Percentiles rank a stretch among this genome's conserved stretches.
Evolutionary conservation across 2,888 invertebrate genomes (phyloP).

Genomic region (Saturnia pavonia): DNA sequence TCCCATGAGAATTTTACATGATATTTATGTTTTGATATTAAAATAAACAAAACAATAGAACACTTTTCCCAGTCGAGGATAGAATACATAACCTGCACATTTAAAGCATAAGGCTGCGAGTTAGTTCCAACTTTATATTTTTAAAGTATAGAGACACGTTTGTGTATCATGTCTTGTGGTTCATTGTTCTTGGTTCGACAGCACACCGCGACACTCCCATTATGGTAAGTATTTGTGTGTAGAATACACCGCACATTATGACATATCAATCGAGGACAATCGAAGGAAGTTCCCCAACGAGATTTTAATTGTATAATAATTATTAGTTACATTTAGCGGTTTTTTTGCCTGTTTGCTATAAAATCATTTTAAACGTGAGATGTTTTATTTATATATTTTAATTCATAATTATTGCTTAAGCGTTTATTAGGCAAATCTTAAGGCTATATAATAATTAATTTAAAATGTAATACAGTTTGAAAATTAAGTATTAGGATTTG

Average conservation of each 20-base stretch:
- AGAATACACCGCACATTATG: background rate
- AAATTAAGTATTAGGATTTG: too few species aligned
- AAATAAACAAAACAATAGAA: background rate
- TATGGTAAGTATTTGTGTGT: slow-evolving; percentile 22
- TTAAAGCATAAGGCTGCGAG: background rate
- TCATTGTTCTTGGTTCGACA: slow-evolving; percentile 29
- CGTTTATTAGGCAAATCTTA: too few species aligned
- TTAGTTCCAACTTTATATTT: background rate
- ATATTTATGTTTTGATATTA: background rate
- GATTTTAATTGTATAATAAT: background rate
- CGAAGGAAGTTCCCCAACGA: slow-evolving; percentile 31
- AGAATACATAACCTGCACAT: background rate
- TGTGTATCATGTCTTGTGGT: slow-evolving; percentile 9
- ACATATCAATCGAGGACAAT: slow-evolving; percentile 32
- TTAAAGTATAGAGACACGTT: background rate
- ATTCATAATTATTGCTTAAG: too few species aligned
- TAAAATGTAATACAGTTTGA: too few species aligned
- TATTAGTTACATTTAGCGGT: background rate
- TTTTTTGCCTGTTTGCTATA: background rate
- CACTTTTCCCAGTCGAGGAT: background rate
- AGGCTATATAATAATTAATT: too few species aligned
- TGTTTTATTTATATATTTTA: too few species aligned
- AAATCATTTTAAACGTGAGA: background rate
- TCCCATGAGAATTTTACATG: background rate
- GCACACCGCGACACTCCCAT: slow-evolving; percentile 11